Evolutionary conservation across 2,888 invertebrate species (phyloP).

Genomic region (Bombylius major): DNA sequence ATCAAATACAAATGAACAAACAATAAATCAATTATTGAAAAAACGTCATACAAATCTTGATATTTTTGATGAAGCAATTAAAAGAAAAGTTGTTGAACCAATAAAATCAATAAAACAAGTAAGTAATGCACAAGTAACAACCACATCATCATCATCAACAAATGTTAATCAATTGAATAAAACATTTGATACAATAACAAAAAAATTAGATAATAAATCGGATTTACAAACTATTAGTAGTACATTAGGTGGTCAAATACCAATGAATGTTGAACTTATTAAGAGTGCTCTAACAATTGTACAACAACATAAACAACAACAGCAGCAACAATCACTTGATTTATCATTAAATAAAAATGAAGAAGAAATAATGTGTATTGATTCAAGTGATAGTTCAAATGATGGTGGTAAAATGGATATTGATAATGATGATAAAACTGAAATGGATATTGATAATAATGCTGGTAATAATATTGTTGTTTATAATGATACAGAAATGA

Average conservation of each 20-base stretch:
- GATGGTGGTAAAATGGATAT: constrained; percentile 1
- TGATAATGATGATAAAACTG: background rate
- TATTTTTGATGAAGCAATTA: background rate
- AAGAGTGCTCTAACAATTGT: too few species aligned
- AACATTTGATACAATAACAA: background rate
- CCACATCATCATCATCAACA: background rate
- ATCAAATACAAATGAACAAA: background rate
- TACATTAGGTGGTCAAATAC: too few species aligned
- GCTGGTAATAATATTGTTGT: background rate
- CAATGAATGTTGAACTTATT: too few species aligned
- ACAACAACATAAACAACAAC: too few species aligned
- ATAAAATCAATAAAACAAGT: background rate
- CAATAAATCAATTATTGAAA: background rate
- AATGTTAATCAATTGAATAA: background rate
- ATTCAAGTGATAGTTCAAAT: background rate
- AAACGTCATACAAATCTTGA: background rate
- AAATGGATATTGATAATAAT: constrained; percentile 1
- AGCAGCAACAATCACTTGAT: too few species aligned
- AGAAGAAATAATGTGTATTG: background rate
- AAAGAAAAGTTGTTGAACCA: background rate
- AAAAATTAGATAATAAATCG: background rate
- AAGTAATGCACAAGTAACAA: background rate
- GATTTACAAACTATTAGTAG: too few species aligned
- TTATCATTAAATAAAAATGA: background rate
- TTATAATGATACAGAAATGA: constrained; percentile 4